Evolutionary conservation across 2,888 invertebrate species (phyloP).

Genomic region (Tubulanus polymorphus): DNA sequence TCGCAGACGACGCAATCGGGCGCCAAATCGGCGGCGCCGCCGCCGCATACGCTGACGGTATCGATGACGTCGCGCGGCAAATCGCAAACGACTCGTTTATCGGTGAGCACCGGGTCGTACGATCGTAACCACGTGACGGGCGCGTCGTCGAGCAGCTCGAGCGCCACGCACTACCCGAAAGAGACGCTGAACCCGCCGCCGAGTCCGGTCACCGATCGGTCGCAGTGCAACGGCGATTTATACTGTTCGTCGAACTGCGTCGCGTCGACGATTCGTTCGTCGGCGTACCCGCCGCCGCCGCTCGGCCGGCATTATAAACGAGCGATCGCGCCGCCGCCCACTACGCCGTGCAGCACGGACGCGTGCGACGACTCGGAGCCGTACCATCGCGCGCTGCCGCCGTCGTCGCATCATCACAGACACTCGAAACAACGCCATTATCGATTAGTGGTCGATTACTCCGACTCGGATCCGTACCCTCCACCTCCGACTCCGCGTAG

Average conservation of each 20-base stretch:
- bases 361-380: conserved; percentile 69
- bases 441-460: conserved; percentile 54
- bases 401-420: conserved; percentile 27
- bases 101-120: conserved; percentile 39
- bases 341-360: conserved; percentile 88
- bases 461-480: conserved; percentile 68
- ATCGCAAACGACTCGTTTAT: conserved; percentile 32
- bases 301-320: conserved; percentile 58
- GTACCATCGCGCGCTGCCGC: conserved; percentile 27
- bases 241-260: conserved; percentile 40
- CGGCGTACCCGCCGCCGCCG: no score
- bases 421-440: conserved; percentile 22
- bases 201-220: conserved; percentile 67
- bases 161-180: conserved; percentile 61
- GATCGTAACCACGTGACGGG: conserved; percentile 69
- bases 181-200: conserved; percentile 88
- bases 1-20: conserved; percentile 20
- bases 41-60: conserved; percentile 33
- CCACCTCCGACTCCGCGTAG: conserved; percentile 74
- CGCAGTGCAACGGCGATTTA: conserved; percentile 40
- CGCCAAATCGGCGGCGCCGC: no score
- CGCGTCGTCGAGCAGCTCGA: conserved; percentile 67
- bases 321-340: conserved; percentile 75
- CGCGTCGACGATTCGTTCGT: conserved; percentile 53
- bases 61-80: conserved; percentile 26